These are phyloP conservation scores for Rhabdomys dilectus DNA, from an alignment of 2,113 vertebrate species.

Conservation along the genomic window DNA sequence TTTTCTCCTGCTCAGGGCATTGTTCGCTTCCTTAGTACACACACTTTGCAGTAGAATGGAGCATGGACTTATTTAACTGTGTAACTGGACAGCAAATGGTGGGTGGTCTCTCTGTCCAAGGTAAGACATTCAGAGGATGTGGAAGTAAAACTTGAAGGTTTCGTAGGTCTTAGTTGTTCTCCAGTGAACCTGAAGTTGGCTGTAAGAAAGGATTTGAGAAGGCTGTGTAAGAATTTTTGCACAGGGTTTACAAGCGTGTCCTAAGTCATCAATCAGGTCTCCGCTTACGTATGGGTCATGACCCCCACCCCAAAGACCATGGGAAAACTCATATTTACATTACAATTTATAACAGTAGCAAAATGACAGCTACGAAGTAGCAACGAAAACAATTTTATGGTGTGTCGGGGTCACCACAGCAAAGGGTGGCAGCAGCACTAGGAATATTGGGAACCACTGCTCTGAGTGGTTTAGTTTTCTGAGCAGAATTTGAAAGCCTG, in stretches of 20 bases:
- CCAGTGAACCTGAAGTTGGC: conserved; percentile 89
- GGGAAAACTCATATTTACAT: neutral
- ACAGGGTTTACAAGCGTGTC: neutral
- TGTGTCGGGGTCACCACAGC: too few relatives aligned
- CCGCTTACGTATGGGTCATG: neutral
- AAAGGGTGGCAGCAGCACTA: neutral
- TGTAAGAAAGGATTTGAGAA: conserved; percentile 78
- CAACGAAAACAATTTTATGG: neutral
- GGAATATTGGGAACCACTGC: neutral
- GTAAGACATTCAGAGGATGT: conserved; percentile 75
- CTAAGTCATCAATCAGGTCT: neutral
- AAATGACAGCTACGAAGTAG: neutral
- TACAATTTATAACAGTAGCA: neutral
- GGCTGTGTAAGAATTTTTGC: neutral
- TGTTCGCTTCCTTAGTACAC: conserved; percentile 85
- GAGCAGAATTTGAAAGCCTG: neutral
- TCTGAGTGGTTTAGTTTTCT: neutral
- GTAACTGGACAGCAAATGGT: conserved; percentile 55
- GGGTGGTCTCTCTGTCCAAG: conserved; percentile 56
- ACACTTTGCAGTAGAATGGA: conserved; percentile 70
- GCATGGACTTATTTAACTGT: conserved; percentile 66
- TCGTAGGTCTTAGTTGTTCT: conserved; percentile 93
- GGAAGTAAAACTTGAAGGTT: neutral
- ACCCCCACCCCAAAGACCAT: neutral
- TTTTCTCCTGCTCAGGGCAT: conserved; percentile 82